Percentiles rank a stretch among this genome's conserved stretches.
These are phyloP conservation scores for Heliconius cydno DNA, from an alignment of 2,888 invertebrate species.

Conservation along the genomic window DNA sequence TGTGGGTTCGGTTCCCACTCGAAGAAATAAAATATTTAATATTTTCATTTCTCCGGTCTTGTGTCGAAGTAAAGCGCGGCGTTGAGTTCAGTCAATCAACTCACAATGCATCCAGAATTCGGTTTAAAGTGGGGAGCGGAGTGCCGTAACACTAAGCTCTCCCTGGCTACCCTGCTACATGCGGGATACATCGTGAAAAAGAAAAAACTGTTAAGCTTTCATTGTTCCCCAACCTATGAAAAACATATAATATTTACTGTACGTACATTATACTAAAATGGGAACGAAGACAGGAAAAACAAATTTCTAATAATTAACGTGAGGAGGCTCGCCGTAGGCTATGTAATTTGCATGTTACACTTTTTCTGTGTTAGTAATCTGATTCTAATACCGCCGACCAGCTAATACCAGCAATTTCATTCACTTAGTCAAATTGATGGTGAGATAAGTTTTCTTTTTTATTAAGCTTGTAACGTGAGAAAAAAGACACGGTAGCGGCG, in stretches of 20 bases:
- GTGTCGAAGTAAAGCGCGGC: too few relatives aligned
- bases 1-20: too few relatives aligned
- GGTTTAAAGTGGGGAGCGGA: not conserved
- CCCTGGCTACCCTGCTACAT: not conserved
- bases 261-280: not conserved
- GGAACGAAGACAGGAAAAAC: not conserved
- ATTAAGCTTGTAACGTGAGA: not conserved
- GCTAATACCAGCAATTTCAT: slow-evolving; percentile 13
- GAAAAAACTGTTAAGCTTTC: too few relatives aligned
- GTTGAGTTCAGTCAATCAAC: too few relatives aligned
- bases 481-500: not conserved
- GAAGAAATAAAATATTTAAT: too few relatives aligned
- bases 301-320: slow-evolving; percentile 1
- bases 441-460: not conserved
- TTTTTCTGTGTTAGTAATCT: slow-evolving; percentile 15
- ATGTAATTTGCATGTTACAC: slow-evolving; percentile 7
- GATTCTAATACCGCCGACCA: slow-evolving; percentile 1
- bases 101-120: too few relatives aligned
- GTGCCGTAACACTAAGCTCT: not conserved
- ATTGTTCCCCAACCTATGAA: too few relatives aligned
- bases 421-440: slow-evolving; percentile 1
- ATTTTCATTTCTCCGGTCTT: too few relatives aligned
- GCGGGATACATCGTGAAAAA: not conserved
- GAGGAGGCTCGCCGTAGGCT: slow-evolving; percentile 6
- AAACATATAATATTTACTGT: not conserved